Percentiles rank a stretch among this genome's conserved stretches.
Conservation (phyloP, 2,888 invertebrate species). For the Netelia fuscicornis region DNA sequence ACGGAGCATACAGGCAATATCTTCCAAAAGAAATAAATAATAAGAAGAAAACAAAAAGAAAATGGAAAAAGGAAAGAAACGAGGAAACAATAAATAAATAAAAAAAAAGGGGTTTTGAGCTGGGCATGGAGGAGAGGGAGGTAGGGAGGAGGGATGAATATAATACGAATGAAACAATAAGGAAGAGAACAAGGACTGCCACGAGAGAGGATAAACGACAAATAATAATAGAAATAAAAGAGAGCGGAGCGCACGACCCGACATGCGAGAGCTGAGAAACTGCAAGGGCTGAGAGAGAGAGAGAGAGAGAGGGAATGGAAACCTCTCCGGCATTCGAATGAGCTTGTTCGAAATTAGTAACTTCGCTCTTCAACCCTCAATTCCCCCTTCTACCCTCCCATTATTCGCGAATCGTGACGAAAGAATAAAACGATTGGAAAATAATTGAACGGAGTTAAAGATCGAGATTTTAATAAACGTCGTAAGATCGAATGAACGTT, state of each 20-base stretch:
- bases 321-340: constrained; percentile 71
- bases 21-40: constrained; percentile 55
- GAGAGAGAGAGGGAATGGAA: background rate
- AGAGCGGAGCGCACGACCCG: background rate
- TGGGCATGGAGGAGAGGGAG: background rate
- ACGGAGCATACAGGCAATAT: constrained; percentile 57
- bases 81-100: constrained; percentile 3
- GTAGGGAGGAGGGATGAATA: constrained; percentile 22
- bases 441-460: background rate
- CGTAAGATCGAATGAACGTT: no score
- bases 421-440: constrained; percentile 9
- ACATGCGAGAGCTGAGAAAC: background rate
- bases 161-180: constrained; percentile 60
- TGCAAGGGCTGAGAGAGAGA: constrained; percentile 20
- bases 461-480: background rate
- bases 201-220: constrained; percentile 63
- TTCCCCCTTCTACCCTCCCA: background rate
- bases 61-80: constrained; percentile 5
- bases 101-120: constrained; percentile 7
- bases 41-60: constrained; percentile 17
- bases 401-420: constrained; percentile 51
- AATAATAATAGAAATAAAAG: constrained; percentile 65
- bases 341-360: constrained; percentile 81
- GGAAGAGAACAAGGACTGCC: constrained; percentile 55
- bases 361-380: constrained; percentile 74